Percentiles rank a stretch among this genome's conserved stretches.
phyloP scores from a whole-genome alignment of 2,888 invertebrate genomes.

The Papilio elwesi region DNA sequence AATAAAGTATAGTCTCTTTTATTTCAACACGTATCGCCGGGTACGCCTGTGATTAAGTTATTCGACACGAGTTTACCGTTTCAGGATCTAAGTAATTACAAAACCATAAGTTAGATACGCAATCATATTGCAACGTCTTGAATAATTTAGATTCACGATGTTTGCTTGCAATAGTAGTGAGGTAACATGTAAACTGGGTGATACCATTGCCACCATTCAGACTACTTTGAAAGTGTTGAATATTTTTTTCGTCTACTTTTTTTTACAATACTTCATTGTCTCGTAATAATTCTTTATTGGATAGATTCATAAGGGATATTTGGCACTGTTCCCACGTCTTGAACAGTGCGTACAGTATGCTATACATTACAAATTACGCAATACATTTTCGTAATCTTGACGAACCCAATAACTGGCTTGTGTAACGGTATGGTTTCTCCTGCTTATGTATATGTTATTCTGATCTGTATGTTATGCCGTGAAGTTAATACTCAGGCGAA shows the following conservation, averaged over 20 bases:
- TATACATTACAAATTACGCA: background rate
- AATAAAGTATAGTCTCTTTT: too few relatives aligned
- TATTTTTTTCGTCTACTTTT: constrained; percentile 9
- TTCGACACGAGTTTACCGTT: background rate
- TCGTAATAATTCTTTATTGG: background rate
- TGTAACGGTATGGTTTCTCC: background rate
- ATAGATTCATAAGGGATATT: background rate
- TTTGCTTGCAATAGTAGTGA: constrained; percentile 1
- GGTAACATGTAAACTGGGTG: background rate
- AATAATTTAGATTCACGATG: constrained; percentile 27
- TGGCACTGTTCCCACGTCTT: constrained; percentile 1
- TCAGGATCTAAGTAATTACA: constrained; percentile 5
- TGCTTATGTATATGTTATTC: background rate
- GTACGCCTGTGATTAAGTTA: too few relatives aligned
- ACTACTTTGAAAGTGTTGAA: background rate
- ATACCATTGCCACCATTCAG: background rate
- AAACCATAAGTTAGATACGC: constrained; percentile 18
- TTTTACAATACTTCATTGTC: background rate
- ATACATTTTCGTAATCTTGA: constrained; percentile 8
- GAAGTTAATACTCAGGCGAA: too few relatives aligned
- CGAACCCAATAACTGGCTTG: background rate
- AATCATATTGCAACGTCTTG: constrained; percentile 9
- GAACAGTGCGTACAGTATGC: background rate
- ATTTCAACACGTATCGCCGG: too few relatives aligned
- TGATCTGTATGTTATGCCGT: too few relatives aligned